Evolutionary conservation across 2,888 invertebrate species (phyloP).

Genomic region (Drosophila flavopinicola): DNA sequence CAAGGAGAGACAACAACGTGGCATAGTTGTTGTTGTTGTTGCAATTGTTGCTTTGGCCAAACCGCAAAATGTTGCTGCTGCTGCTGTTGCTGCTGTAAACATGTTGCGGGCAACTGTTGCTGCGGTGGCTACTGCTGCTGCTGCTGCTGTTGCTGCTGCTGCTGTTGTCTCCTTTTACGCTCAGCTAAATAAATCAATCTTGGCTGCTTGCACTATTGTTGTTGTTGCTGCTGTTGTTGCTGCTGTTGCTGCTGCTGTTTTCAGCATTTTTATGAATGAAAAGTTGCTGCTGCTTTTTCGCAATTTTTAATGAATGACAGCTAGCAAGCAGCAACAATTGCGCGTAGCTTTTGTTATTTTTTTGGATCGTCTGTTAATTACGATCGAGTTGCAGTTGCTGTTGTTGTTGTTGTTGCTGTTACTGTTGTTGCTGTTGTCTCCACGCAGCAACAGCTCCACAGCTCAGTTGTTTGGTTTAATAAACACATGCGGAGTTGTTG

Average conservation of each 20-base stretch:
- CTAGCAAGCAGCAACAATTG: conserved; percentile 47
- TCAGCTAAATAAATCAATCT: conserved; percentile 61
- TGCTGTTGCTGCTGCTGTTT: conserved; percentile 38
- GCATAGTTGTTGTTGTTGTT: conserved; percentile 55
- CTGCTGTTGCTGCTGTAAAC: conserved; percentile 48
- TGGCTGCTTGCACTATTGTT: conserved; percentile 34
- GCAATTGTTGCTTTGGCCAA: conserved; percentile 70
- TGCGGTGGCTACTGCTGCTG: conserved; percentile 1
- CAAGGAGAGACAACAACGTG: conserved; percentile 51
- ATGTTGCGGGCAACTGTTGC: conserved; percentile 56
- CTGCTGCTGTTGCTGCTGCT: conserved; percentile 23
- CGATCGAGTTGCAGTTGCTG: conserved; percentile 56
- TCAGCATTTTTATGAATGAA: conserved; percentile 69
- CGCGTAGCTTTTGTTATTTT: conserved; percentile 40
- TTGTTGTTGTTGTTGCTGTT: conserved; percentile 4
- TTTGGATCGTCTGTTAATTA: conserved; percentile 61
- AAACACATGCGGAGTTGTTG: conserved; percentile 52
- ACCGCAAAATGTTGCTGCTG: conserved; percentile 71
- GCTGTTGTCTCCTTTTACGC: conserved; percentile 52
- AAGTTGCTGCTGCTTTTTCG: conserved; percentile 50
- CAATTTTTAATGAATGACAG: conserved; percentile 69
- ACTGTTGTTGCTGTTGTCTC: conserved; percentile 6
- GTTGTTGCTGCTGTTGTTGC: conserved; percentile 21
- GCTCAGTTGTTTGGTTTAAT: conserved; percentile 53
- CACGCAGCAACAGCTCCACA: conserved; percentile 14